phyloP scores from a whole-genome alignment of 2,113 vertebrate species.

The Sterrhoptilus dennistouni region DNA sequence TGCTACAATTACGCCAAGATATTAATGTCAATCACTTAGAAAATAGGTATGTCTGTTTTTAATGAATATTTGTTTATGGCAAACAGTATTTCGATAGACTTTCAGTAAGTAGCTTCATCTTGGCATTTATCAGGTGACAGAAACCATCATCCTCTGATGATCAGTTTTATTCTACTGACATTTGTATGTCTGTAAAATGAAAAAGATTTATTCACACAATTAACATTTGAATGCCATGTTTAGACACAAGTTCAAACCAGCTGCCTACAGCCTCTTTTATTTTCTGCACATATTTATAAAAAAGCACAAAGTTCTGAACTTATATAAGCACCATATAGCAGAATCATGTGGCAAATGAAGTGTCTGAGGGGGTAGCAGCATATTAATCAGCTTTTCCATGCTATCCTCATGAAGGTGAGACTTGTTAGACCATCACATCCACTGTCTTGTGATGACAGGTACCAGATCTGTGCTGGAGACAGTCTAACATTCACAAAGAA shows the following conservation, averaged over 20 bases:
- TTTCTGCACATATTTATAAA: conserved; percentile 58
- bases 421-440: background rate
- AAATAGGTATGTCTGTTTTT: conserved; percentile 61
- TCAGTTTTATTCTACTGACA: conserved; percentile 75
- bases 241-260: conserved; percentile 72
- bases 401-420: background rate
- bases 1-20: background rate
- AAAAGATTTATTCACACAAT: conserved; percentile 78
- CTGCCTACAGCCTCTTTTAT: conserved; percentile 62
- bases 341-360: background rate
- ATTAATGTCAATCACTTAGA: conserved; percentile 14
- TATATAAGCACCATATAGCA: background rate
- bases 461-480: background rate
- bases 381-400: background rate
- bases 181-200: conserved; percentile 76
- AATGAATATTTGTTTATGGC: conserved; percentile 67
- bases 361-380: background rate
- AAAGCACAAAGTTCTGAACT: conserved; percentile 13
- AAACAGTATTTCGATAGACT: conserved; percentile 71
- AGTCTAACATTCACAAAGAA: background rate
- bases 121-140: conserved; percentile 74
- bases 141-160: conserved; percentile 73
- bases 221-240: conserved; percentile 80
- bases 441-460: background rate
- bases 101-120: conserved; percentile 71